Conservation (phyloP, 2,113 vertebrate genomes). For the Leptobrachium ailaonicum region DNA sequence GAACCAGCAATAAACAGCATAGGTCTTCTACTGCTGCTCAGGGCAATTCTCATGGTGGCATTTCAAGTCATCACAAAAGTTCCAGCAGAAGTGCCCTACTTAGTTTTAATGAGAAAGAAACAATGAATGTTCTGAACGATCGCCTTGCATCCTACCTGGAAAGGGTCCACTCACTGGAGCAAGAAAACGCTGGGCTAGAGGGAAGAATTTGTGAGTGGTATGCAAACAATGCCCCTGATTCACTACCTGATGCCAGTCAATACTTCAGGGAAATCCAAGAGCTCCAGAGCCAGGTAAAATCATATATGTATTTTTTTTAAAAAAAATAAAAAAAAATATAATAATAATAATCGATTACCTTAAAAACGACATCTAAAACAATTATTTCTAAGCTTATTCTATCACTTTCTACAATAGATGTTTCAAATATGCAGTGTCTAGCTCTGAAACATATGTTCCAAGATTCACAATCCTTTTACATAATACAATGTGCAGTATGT, state of each 20-base stretch:
- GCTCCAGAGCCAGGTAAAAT: slow-evolving; percentile 53
- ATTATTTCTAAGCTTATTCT: no score
- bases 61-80: slow-evolving; percentile 3
- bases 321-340: no score
- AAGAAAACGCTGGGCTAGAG: slow-evolving; percentile 66
- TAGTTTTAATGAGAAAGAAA: slow-evolving; percentile 62
- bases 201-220: slow-evolving; percentile 61
- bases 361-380: no score
- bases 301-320: no score
- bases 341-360: no score
- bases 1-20: no score
- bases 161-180: slow-evolving; percentile 56
- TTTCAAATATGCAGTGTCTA: no score
- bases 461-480: no score
- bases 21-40: neutral
- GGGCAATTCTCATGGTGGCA: neutral
- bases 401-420: no score
- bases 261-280: slow-evolving; percentile 65
- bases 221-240: slow-evolving; percentile 44
- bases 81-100: slow-evolving; percentile 42
- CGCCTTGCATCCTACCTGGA: slow-evolving; percentile 71
- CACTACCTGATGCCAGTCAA: slow-evolving; percentile 52
- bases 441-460: no score
- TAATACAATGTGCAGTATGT: no score
- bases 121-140: slow-evolving; percentile 76